phyloP scores from a whole-genome alignment of 2,113 vertebrate species.

The Cacatua alba region DNA sequence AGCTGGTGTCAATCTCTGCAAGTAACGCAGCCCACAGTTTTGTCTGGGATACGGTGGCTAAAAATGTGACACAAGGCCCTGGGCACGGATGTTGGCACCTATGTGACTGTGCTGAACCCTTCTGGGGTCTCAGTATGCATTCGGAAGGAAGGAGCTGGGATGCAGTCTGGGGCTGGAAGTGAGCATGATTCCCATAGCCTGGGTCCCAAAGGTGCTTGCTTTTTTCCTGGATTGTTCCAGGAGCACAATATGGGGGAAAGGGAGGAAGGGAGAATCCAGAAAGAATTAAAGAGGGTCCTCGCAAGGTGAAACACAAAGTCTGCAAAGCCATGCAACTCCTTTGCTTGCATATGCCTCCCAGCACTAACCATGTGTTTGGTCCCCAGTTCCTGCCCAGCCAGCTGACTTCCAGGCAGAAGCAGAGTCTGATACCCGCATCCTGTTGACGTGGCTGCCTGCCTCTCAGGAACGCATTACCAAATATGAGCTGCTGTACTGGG shows the following conservation, averaged over 20 bases:
- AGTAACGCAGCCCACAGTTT: background rate
- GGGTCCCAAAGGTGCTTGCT: background rate
- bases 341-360: background rate
- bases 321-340: accelerated
- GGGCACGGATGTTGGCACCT: accelerated
- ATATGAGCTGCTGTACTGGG: constrained; percentile 93
- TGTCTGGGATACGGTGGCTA: background rate
- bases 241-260: background rate
- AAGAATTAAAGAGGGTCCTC: background rate
- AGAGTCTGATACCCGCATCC: constrained; percentile 90
- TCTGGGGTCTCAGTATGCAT: accelerated
- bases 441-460: constrained; percentile 90
- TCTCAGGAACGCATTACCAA: constrained; percentile 87
- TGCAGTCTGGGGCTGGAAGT: background rate
- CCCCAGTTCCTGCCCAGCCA: constrained; percentile 89
- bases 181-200: accelerated
- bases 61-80: background rate
- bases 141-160: background rate
- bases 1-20: background rate
- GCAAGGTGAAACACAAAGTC: background rate
- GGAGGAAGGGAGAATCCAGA: background rate
- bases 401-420: constrained; percentile 90
- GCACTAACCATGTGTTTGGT: constrained; percentile 15
- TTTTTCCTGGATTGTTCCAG: background rate
- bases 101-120: background rate